Base-by-base conservation (phyloP, 1,140 invertebrate species). In the Trichoplusia ni region DNA sequence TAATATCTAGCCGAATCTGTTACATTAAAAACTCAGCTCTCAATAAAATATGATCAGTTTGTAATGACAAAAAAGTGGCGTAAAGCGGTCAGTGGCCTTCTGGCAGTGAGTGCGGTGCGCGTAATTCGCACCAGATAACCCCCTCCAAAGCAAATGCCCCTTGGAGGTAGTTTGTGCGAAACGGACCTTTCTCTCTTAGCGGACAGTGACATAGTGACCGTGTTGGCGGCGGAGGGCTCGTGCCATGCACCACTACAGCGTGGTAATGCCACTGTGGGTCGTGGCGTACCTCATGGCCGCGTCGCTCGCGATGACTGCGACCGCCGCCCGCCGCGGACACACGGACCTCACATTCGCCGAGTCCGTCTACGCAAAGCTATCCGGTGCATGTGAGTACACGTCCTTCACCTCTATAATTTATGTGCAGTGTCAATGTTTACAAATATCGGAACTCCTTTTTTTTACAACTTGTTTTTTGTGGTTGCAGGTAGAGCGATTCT, bases 121-220 rank as follows among this genome's bases (percentile, higher is more conserved):
- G 60, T 68, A 53, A 71, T 69, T 74, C 63, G 71, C 67, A 75
- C 75, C 68, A 81, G 78, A 79, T 82, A 78, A 67, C 72, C 84
- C 84, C 86, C 82, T 75, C 83, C 81, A 53, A 42, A 23, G 67
- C 67, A 63, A 62, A 64, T 51, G 53, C 38, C 62, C 69, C 67
- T 70, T 75, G 69, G 51, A 70, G 71, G 69, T 63, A 61, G 64
- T 42, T 53, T 63, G 65, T 53, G 51, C 64, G 61, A 61, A 75
- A 67, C 77, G 65, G 74, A 81, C 83, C 86, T 88, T 86, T 89
- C 85, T 88, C 86, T 88, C 63, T 47, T 60, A 65, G 56, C 75
- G 75, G 81, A 67, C 86, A 89, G 86, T 87, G 86, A 79, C 81
- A 87, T 67, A 82, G 81, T 86, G 82, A 84, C 84, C 85, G 84